Conservation (phyloP, 2,888 invertebrate species). For the Cephus nigrinus region DNA sequence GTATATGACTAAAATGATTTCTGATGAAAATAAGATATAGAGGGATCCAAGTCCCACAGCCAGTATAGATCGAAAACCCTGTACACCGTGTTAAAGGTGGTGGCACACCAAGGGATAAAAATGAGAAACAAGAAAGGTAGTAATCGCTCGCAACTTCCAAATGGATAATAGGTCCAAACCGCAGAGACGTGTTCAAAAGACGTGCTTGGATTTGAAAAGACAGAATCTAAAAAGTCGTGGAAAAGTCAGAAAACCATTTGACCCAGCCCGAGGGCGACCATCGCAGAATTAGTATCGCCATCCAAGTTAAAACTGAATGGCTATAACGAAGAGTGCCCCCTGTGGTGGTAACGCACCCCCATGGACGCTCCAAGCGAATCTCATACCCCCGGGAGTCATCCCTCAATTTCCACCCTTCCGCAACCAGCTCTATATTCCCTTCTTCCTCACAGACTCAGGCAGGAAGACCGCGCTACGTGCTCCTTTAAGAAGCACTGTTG, state of each 20-base stretch:
- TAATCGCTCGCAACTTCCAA: not conserved
- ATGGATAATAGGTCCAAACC: not conserved
- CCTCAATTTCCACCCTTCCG: not conserved
- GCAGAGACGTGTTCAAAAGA: not conserved
- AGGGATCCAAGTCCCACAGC: too few relatives aligned
- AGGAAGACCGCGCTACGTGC: slow-evolving; percentile 45
- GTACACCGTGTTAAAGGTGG: too few relatives aligned
- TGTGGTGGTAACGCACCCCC: too few relatives aligned
- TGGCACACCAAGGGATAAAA: not conserved
- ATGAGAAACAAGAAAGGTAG: not conserved
- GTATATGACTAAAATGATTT: too few relatives aligned
- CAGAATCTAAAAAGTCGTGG: too few relatives aligned
- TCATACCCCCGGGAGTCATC: slow-evolving; percentile 1
- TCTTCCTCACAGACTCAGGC: slow-evolving; percentile 12
- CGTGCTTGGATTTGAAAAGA: not conserved
- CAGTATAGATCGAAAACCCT: too few relatives aligned
- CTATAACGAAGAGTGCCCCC: slow-evolving; percentile 34
- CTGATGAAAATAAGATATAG: too few relatives aligned
- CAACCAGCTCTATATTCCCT: too few relatives aligned
- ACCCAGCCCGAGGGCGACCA: too few relatives aligned
- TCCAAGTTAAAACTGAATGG: slow-evolving; percentile 30
- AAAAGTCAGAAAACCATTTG: too few relatives aligned
- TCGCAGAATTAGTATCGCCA: slow-evolving; percentile 23
- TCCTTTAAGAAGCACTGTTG: slow-evolving; percentile 51
- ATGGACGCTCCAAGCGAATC: not conserved